Evolutionary conservation across 2,797 vertebrate species (phyloP).

Genomic region (Pipistrellus pipistrellus): DNA sequence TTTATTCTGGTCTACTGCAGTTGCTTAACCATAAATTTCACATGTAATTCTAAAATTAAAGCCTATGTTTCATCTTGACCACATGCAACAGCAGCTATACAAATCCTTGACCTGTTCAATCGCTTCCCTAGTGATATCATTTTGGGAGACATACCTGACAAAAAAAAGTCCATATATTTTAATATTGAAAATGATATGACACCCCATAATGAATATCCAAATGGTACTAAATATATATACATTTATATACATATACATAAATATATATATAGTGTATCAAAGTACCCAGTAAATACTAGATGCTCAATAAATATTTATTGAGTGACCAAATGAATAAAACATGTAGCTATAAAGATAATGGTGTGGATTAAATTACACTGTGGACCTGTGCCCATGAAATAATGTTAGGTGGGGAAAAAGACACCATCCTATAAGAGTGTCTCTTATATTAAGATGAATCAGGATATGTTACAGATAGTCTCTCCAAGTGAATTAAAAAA

Average conservation of each 20-base stretch:
- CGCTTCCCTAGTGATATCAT: neutral
- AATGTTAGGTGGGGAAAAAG: conserved; percentile 38
- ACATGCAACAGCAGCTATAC: neutral
- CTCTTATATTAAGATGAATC: neutral
- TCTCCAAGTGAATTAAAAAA: neutral
- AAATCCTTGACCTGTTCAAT: neutral
- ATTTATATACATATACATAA: no score
- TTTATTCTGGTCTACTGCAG: neutral
- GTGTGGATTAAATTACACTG: neutral
- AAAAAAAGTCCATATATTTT: conserved; percentile 9
- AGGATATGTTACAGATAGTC: neutral
- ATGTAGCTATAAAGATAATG: conserved; percentile 35
- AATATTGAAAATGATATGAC: neutral
- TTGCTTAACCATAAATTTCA: conserved; percentile 48
- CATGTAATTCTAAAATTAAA: conserved; percentile 43
- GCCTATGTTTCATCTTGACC: neutral
- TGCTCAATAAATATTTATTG: neutral
- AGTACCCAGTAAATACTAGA: neutral
- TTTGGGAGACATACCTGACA: conserved; percentile 1
- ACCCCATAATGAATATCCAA: conserved; percentile 23
- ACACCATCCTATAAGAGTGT: conserved; percentile 12
- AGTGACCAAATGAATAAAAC: neutral
- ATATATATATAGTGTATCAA: no score
- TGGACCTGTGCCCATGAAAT: conserved; percentile 25
- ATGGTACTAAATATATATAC: neutral